These are phyloP conservation scores for Lordiphosa clarofinis DNA, from an alignment of 1,140 invertebrate species.

Conservation along the genomic window DNA sequence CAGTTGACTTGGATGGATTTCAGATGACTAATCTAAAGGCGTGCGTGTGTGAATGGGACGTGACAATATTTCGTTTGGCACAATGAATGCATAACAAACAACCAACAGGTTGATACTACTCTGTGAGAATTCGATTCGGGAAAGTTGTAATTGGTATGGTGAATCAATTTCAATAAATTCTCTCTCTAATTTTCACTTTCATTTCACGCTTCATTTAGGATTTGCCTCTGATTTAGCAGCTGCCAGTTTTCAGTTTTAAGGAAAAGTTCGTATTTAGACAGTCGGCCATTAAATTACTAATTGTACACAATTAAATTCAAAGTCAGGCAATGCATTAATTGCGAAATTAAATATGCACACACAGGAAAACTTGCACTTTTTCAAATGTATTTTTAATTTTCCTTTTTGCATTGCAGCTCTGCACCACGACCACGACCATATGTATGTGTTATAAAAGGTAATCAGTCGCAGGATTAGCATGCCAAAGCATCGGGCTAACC, in stretches of 20 bases:
- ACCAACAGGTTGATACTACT: slow-evolving; percentile 27
- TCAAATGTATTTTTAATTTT: slow-evolving; percentile 20
- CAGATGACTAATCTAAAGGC: slow-evolving; percentile 41
- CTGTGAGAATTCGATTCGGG: neutral
- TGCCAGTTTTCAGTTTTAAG: slow-evolving; percentile 8
- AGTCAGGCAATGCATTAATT: slow-evolving; percentile 38
- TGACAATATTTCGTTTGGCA: slow-evolving; percentile 61
- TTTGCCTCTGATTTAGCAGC: slow-evolving; percentile 10
- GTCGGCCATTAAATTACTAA: slow-evolving; percentile 65
- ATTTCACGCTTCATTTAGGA: slow-evolving; percentile 47
- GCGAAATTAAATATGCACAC: slow-evolving; percentile 30
- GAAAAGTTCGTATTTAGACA: slow-evolving; percentile 62
- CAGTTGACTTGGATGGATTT: slow-evolving; percentile 2
- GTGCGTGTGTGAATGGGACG: slow-evolving; percentile 44
- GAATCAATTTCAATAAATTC: neutral
- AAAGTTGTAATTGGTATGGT: neutral
- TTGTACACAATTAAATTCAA: slow-evolving; percentile 69
- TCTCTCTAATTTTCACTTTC: slow-evolving; percentile 15
- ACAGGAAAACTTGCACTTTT: slow-evolving; percentile 24
- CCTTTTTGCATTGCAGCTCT: slow-evolving; percentile 21
- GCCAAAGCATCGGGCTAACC: slow-evolving; percentile 2
- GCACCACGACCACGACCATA: slow-evolving; percentile 12
- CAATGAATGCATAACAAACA: slow-evolving; percentile 57
- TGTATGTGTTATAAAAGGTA: slow-evolving; percentile 68
- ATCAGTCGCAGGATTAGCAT: slow-evolving; percentile 37